These are phyloP conservation scores for Theropithecus gelada DNA, from an alignment of 2,113 vertebrate species.

Conservation along the genomic window DNA sequence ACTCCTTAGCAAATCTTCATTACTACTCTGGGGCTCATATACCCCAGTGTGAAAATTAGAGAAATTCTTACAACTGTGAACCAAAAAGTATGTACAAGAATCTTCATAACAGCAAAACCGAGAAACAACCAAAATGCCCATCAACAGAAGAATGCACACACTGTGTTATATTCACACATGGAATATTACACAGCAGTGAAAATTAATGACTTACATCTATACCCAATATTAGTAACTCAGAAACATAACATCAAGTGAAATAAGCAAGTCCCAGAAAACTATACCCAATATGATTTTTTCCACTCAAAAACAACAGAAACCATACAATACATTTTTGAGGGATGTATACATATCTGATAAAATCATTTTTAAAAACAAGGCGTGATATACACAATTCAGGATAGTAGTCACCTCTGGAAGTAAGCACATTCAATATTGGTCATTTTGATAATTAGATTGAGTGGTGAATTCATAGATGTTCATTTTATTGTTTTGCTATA, in stretches of 20 bases:
- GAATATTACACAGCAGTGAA: conserved; percentile 52
- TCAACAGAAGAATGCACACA: conserved; percentile 20
- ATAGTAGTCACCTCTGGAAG: neutral
- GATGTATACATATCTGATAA: conserved; percentile 28
- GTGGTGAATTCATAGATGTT: neutral
- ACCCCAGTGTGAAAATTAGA: neutral
- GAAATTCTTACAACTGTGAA: conserved; percentile 38
- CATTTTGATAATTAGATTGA: conserved; percentile 29
- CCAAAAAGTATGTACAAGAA: neutral
- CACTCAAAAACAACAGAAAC: neutral
- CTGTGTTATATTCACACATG: neutral
- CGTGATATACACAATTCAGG: conserved; percentile 41
- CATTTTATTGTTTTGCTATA: conserved; percentile 40
- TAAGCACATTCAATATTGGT: neutral
- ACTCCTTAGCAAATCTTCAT: neutral
- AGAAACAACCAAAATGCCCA: conserved; percentile 17
- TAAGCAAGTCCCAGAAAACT: conserved; percentile 22
- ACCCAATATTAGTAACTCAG: neutral
- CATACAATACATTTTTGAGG: conserved; percentile 1
- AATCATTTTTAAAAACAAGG: conserved; percentile 24
- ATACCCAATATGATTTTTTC: neutral
- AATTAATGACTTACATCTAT: neutral
- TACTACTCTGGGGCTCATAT: neutral
- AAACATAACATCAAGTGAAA: conserved; percentile 39
- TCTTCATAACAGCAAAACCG: neutral